Conservation (phyloP, 2,113 vertebrate genomes). For the Etheostoma cragini region DNA sequence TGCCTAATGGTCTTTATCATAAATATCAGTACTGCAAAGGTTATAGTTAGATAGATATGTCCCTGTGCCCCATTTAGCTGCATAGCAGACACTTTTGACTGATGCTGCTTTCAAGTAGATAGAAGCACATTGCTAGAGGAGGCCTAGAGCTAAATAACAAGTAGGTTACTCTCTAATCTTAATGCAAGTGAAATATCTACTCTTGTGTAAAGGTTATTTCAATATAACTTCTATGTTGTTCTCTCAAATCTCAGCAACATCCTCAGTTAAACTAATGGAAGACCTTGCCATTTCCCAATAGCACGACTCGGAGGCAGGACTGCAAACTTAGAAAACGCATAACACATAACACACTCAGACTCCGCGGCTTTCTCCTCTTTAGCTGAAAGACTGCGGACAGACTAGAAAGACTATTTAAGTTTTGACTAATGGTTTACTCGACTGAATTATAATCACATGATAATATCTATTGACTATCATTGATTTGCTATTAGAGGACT, state of each 20-base stretch:
- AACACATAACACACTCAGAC: slow-evolving; percentile 2
- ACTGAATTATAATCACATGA: slow-evolving; percentile 77
- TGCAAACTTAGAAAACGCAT: slow-evolving; percentile 7
- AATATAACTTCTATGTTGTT: slow-evolving; percentile 79
- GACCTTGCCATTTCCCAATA: slow-evolving; percentile 57
- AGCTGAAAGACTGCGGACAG: not conserved
- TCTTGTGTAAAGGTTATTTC: slow-evolving; percentile 85
- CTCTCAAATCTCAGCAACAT: slow-evolving; percentile 65
- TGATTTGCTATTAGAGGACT: slow-evolving; percentile 80
- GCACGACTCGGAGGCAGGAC: slow-evolving; percentile 34
- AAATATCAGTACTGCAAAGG: slow-evolving; percentile 85
- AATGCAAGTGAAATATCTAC: slow-evolving; percentile 83
- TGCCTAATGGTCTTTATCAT: slow-evolving; percentile 84
- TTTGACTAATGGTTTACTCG: slow-evolving; percentile 69
- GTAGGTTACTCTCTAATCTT: slow-evolving; percentile 79
- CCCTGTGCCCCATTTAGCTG: slow-evolving; percentile 80
- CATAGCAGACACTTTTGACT: slow-evolving; percentile 69
- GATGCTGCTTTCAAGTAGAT: slow-evolving; percentile 68
- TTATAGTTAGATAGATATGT: slow-evolving; percentile 84
- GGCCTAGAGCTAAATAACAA: slow-evolving; percentile 81
- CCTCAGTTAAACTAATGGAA: slow-evolving; percentile 73
- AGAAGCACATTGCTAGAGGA: slow-evolving; percentile 78
- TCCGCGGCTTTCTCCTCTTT: not conserved
- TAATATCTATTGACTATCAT: slow-evolving; percentile 78
- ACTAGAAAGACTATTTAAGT: slow-evolving; percentile 41